Percentiles rank a stretch among this genome's conserved stretches.
phyloP scores from a whole-genome alignment of 92 coral and sea anemone species.

The Anthopleura xanthogrammica region DNA sequence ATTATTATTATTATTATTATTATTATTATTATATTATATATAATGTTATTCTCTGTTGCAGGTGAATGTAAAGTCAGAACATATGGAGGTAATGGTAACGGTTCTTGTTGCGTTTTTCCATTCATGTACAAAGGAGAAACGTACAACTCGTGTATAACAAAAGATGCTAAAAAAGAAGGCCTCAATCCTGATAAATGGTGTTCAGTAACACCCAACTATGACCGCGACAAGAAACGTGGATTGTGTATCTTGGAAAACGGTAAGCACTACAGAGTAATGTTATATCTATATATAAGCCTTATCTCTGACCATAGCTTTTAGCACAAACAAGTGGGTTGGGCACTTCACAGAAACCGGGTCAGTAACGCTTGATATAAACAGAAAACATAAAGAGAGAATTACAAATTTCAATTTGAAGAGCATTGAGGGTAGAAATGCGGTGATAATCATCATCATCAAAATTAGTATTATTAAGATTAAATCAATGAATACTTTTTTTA shows the following conservation, averaged over 20 bases:
- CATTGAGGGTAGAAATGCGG: too few species aligned
- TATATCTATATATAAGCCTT: too few species aligned
- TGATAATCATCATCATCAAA: too few species aligned
- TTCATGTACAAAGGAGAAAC: constrained; percentile 65
- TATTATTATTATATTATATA: too few species aligned
- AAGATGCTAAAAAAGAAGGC: constrained; percentile 38
- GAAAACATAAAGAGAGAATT: too few species aligned
- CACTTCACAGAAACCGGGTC: too few species aligned
- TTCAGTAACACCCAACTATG: constrained; percentile 76
- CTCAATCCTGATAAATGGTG: constrained; percentile 60
- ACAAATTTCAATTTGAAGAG: too few species aligned
- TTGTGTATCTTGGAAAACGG: constrained; percentile 68
- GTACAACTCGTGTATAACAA: constrained; percentile 54
- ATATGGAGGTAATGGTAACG: constrained; percentile 84
- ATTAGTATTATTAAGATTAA: too few species aligned
- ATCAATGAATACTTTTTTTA: too few species aligned
- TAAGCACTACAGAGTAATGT: not conserved
- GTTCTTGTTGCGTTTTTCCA: constrained; percentile 80
- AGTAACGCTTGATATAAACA: too few species aligned
- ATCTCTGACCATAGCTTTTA: too few species aligned
- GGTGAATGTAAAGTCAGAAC: constrained; percentile 77
- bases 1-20: not conserved
- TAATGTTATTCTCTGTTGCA: not conserved
- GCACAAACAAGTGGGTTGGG: too few species aligned
- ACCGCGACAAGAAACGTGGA: constrained; percentile 70